Percentiles rank a stretch among this genome's conserved stretches.
These are phyloP conservation scores for Pandemis heparana DNA, from an alignment of 2,888 invertebrate genomes.

Conservation along the genomic window DNA sequence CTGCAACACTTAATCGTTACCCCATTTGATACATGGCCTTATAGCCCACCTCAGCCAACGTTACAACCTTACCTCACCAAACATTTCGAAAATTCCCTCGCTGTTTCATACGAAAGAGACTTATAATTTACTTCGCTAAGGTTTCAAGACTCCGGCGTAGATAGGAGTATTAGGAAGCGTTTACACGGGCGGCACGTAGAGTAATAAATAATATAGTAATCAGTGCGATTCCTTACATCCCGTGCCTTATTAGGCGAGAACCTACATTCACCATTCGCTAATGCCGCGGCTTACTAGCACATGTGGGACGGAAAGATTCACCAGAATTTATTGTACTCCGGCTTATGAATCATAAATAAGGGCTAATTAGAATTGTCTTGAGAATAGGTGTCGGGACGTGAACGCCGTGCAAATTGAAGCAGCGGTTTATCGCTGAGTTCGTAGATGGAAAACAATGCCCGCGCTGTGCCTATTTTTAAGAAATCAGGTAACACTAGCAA, in stretches of 20 bases:
- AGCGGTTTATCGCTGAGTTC: conserved; percentile 31
- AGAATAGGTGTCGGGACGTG: conserved; percentile 60
- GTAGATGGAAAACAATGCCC: neutral
- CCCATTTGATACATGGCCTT: conserved; percentile 75
- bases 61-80: conserved; percentile 65
- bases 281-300: conserved; percentile 81
- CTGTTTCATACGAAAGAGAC: conserved; percentile 20
- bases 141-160: conserved; percentile 70
- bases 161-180: conserved; percentile 83
- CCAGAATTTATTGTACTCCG: conserved; percentile 83
- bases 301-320: conserved; percentile 83
- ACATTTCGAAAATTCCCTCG: conserved; percentile 15
- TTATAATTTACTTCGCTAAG: conserved; percentile 56
- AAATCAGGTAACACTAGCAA: no score
- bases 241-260: conserved; percentile 82
- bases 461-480: neutral
- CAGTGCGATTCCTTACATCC: conserved; percentile 85
- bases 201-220: conserved; percentile 86
- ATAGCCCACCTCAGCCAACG: conserved; percentile 51
- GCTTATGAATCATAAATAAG: conserved; percentile 86
- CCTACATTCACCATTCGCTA: conserved; percentile 84
- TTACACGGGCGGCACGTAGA: conserved; percentile 84
- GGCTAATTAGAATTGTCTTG: conserved; percentile 81
- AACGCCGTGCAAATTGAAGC: conserved; percentile 26
- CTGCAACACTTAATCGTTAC: conserved; percentile 78